Evolutionary conservation across 2,888 invertebrate genomes (phyloP), one percentile per base, ranked within the genome.

Genomic region (Melipona bicolor): DNA sequence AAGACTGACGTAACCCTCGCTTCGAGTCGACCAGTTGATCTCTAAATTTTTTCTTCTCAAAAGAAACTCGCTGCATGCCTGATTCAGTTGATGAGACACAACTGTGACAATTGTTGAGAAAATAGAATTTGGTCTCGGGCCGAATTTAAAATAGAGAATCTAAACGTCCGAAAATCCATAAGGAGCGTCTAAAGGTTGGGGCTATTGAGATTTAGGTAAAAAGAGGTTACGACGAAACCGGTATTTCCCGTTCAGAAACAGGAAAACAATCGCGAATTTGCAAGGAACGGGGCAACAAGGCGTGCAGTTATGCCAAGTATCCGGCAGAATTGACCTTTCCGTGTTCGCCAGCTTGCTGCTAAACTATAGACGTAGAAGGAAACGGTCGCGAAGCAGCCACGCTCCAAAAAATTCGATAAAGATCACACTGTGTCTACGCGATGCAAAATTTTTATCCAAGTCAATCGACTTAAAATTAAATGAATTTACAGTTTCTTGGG

Each of bases 321-420:
- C 64, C 87, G 64, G 70, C 72, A 77, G 71, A 77, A 81, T 84
- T 86, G 86, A 88, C 88, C 88, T 88, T 80, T 84, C 88, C 69
- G 83, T 70, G 83, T 73, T 79, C 62, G 79, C 72, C 82, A 72
- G 69, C 71, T 59, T 72, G 67, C 70, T 62, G 77, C 56, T 74
- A 74, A 83, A 78, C 76, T 77, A 24, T 49, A 62, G 59, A 67
- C 52, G 62, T 43, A 52, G 19, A 62, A 65, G 27, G 15, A 54
- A 75, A 59, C 4, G 43, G 71, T 50, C 49, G 52, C 36, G 52
- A 50, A 27, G 21, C 36, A 17, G 65, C 56, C 3, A 3, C 5
- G 13, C n/a, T n/a, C 15, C 24, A 19, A 19, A 24, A 50, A 61
- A 50, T n/a, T 43, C 5, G 56, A 1, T 2, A 2, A 56, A 13